A percentile compares a stretch with the other conserved stretches of the same genome.
These are phyloP conservation scores for Doryteuthis pealeii DNA, from an alignment of 1,140 invertebrate genomes.

Conservation along the genomic window DNA sequence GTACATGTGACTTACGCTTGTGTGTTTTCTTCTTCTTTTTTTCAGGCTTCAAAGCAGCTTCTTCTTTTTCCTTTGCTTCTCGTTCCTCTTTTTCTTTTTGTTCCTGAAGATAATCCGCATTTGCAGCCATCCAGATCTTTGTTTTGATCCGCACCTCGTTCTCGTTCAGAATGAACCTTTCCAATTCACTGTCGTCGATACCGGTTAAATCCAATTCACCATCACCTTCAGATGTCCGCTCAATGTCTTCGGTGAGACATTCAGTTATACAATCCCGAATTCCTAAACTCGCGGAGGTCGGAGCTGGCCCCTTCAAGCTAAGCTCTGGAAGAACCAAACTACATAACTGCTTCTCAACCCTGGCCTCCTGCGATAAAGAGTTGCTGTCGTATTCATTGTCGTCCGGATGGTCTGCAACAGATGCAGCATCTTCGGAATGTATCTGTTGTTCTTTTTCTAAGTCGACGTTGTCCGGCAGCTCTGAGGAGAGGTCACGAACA, in stretches of 20 bases:
- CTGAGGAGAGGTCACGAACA: background rate
- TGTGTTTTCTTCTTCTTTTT: constrained; percentile 52
- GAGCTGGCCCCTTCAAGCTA: constrained; percentile 26
- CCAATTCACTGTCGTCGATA: constrained; percentile 85
- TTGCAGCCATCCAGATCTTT: constrained; percentile 79
- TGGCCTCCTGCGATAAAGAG: background rate
- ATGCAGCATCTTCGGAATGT: background rate
- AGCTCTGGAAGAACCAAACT: constrained; percentile 12
- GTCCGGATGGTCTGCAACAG: background rate
- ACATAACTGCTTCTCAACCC: background rate
- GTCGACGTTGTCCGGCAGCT: background rate
- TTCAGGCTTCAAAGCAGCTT: constrained; percentile 56
- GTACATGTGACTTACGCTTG: constrained; percentile 41
- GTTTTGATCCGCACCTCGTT: constrained; percentile 79
- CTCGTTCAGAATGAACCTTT: constrained; percentile 82
- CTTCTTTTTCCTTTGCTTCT: constrained; percentile 66
- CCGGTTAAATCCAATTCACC: constrained; percentile 78
- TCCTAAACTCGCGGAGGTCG: constrained; percentile 58
- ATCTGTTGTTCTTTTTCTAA: background rate
- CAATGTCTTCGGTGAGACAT: constrained; percentile 40
- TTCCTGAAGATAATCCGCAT: constrained; percentile 79
- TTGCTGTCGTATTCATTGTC: constrained; percentile 10
- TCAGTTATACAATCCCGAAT: constrained; percentile 55
- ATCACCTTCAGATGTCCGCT: constrained; percentile 23
- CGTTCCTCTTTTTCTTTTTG: constrained; percentile 82